phyloP scores from a whole-genome alignment of 2,113 vertebrate species.

The Eira barbara region DNA sequence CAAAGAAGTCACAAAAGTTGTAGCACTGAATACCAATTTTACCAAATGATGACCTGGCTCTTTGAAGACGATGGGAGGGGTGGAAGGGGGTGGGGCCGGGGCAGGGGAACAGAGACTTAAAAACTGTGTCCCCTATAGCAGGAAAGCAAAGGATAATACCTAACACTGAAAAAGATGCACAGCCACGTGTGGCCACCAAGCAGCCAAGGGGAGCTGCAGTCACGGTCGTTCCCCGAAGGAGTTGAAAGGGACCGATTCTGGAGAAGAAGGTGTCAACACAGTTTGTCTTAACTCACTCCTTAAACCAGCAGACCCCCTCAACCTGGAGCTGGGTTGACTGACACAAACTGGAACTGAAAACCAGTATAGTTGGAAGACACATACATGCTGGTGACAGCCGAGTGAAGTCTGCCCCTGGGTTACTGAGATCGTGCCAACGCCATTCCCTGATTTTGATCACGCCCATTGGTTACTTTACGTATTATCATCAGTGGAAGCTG shows the following conservation, averaged over 20 bases:
- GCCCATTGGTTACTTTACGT: neutral
- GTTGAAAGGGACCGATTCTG: neutral
- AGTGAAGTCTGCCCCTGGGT: neutral
- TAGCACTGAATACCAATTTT: neutral
- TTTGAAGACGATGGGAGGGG: neutral
- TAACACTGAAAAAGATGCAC: too few relatives aligned
- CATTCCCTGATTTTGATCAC: neutral
- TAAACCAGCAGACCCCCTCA: neutral
- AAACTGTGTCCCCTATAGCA: accelerated
- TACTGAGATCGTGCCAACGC: accelerated
- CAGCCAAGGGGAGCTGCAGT: neutral
- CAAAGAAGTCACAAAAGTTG: neutral
- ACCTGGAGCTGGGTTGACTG: neutral
- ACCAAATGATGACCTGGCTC: neutral
- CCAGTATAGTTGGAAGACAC: accelerated
- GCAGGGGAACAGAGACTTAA: neutral
- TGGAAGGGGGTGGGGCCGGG: neutral
- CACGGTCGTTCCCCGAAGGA: too few relatives aligned
- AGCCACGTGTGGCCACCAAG: accelerated
- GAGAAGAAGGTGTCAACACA: neutral
- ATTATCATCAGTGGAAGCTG: neutral
- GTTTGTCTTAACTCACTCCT: neutral
- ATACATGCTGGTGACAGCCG: neutral
- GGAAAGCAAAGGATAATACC: neutral
- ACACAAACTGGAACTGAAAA: neutral